phyloP scores from a whole-genome alignment of 2,113 vertebrate genomes.

The Epinephelus cyanopodus region DNA sequence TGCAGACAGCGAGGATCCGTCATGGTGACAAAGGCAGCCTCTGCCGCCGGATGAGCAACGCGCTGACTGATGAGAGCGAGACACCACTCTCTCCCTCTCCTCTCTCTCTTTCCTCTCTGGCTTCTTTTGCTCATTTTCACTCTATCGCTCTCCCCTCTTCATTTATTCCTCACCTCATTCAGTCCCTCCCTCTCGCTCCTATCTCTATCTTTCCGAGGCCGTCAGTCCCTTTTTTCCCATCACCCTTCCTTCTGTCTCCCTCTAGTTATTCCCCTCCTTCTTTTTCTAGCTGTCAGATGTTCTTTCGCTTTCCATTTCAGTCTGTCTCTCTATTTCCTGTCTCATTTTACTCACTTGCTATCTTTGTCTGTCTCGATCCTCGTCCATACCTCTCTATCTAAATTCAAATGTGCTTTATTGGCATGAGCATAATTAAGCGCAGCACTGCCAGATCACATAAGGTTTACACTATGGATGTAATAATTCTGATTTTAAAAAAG shows the following conservation, averaged over 20 bases:
- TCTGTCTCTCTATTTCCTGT: constrained; percentile 52
- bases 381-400: constrained; percentile 2
- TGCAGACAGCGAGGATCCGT: constrained; percentile 72
- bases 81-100: constrained; percentile 52
- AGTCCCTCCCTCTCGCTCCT: constrained; percentile 55
- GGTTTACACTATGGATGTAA: not conserved
- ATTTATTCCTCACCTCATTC: constrained; percentile 65
- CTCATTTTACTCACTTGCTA: constrained; percentile 46
- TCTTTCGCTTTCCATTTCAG: constrained; percentile 59
- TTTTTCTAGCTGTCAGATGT: constrained; percentile 42
- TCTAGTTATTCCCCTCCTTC: constrained; percentile 51
- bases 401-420: constrained; percentile 40
- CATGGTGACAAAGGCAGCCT: constrained; percentile 77
- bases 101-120: constrained; percentile 35
- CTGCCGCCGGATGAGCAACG: constrained; percentile 78
- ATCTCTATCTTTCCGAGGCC: constrained; percentile 57
- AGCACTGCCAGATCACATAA: not conserved
- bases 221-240: constrained; percentile 42
- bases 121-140: constrained; percentile 58
- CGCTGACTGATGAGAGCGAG: constrained; percentile 82
- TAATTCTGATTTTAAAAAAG: not conserved
- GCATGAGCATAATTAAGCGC: not conserved
- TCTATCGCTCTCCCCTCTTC: constrained; percentile 51
- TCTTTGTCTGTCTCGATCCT: constrained; percentile 38
- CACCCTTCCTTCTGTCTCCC: constrained; percentile 18